Evolutionary conservation across 2,113 vertebrate genomes (phyloP).

Genomic region (Lophotis ruficrista): DNA sequence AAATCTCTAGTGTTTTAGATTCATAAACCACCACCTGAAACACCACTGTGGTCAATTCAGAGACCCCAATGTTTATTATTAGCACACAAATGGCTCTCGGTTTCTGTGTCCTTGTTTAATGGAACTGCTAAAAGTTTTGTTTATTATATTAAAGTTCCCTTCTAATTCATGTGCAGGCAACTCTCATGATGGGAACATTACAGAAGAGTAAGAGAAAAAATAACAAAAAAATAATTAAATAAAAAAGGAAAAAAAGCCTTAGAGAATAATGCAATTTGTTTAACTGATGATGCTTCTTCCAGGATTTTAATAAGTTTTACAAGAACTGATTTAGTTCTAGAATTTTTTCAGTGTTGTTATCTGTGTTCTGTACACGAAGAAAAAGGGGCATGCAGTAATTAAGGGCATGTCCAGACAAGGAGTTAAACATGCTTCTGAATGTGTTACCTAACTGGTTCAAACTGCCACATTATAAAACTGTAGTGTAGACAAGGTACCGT

Average conservation of each 20-base stretch:
- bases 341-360: background rate
- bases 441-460: constrained; percentile 51
- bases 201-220: background rate
- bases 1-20: background rate
- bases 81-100: background rate
- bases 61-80: background rate
- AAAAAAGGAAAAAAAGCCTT: background rate
- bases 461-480: constrained; percentile 32
- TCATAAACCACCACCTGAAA: background rate
- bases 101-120: background rate
- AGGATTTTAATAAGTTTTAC: background rate
- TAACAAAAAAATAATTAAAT: background rate
- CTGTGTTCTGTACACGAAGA: constrained; percentile 3
- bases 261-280: background rate
- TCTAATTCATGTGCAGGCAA: background rate
- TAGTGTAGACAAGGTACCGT: background rate
- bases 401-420: constrained; percentile 30
- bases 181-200: background rate
- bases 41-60: background rate
- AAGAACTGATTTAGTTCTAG: background rate
- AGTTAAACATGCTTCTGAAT: background rate
- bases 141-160: background rate
- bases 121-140: background rate
- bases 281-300: background rate
- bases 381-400: background rate